phyloP scores from a whole-genome alignment of 2,113 vertebrate species.

The Aleadryas rufinucha region DNA sequence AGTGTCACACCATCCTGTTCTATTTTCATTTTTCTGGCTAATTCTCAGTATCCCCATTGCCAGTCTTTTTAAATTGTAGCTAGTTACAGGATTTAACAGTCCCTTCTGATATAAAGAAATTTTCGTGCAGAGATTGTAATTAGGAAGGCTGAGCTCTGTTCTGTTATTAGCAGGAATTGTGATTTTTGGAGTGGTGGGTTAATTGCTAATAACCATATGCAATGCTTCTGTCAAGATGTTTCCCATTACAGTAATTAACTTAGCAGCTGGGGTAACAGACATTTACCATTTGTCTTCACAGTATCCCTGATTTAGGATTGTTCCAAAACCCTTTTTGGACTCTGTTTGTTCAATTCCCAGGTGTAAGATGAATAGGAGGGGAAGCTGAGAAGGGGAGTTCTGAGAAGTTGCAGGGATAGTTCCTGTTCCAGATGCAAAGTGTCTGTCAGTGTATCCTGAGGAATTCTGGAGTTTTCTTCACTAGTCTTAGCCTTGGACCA shows the following conservation, averaged over 20 bases:
- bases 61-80: constrained; percentile 45
- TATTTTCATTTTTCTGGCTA: constrained; percentile 2
- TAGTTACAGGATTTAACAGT: constrained; percentile 56
- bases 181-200: constrained; percentile 76
- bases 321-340: constrained; percentile 40
- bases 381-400: not conserved
- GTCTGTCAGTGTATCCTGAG: not conserved
- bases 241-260: constrained; percentile 79
- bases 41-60: not conserved
- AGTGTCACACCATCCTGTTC: not conserved
- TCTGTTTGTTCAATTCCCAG: constrained; percentile 38
- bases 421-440: not conserved
- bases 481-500: not conserved
- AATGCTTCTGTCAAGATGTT: constrained; percentile 79
- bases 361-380: not conserved
- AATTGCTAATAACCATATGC: constrained; percentile 80
- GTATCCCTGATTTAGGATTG: constrained; percentile 60
- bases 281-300: constrained; percentile 77
- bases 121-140: constrained; percentile 59
- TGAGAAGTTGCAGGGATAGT: not conserved
- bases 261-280: constrained; percentile 77
- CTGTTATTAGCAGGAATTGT: constrained; percentile 77
- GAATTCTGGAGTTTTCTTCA: not conserved
- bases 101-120: constrained; percentile 39
- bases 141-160: constrained; percentile 62